Conservation (phyloP, 2,113 vertebrate genomes). For the Regulus satrapa region DNA sequence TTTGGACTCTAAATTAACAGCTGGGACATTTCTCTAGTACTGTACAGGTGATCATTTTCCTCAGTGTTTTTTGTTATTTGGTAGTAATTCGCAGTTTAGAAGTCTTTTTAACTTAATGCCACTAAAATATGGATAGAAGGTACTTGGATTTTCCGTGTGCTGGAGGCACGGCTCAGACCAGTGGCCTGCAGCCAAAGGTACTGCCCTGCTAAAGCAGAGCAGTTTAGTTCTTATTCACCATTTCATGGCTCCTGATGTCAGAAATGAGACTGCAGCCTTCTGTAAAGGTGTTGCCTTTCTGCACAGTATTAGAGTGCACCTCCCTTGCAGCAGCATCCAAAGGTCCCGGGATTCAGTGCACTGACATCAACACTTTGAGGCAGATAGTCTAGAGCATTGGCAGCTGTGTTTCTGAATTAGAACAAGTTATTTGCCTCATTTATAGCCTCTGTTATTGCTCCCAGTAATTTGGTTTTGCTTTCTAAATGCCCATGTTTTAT, state of each 20-base stretch:
- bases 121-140: not conserved
- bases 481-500: slow-evolving; percentile 5
- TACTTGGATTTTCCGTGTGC: not conserved
- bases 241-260: not conserved
- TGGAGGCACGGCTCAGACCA: not conserved
- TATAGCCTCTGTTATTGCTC: slow-evolving; percentile 8
- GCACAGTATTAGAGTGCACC: not conserved
- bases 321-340: not conserved
- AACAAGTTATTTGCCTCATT: slow-evolving; percentile 21
- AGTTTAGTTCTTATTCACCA: not conserved
- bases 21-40: slow-evolving; percentile 17
- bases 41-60: not conserved
- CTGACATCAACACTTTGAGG: not conserved
- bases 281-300: not conserved
- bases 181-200: not conserved
- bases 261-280: not conserved
- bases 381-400: not conserved
- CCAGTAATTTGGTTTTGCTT: slow-evolving; percentile 16
- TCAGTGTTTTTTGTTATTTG: not conserved
- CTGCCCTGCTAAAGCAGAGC: not conserved
- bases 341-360: not conserved
- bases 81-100: not conserved
- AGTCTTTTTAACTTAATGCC: not conserved
- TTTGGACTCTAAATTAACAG: slow-evolving; percentile 33
- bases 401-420: not conserved